These are phyloP conservation scores for Leptocoma aspasia DNA, from an alignment of 2,113 vertebrate genomes.

Conservation along the genomic window DNA sequence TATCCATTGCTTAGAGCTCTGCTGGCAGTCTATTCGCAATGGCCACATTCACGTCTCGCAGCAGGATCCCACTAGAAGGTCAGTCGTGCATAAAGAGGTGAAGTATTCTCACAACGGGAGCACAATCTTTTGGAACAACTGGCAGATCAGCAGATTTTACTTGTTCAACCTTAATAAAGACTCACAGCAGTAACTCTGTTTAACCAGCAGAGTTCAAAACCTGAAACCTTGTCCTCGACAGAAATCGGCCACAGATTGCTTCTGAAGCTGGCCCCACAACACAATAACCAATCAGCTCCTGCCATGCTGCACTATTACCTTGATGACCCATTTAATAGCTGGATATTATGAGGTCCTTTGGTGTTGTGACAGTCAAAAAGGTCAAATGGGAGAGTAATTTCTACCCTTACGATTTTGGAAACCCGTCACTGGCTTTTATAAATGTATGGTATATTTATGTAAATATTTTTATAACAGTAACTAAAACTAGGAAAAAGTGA, in stretches of 20 bases:
- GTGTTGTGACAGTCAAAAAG: not conserved
- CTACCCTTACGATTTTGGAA: not conserved
- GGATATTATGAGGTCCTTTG: not conserved
- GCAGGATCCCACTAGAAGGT: not conserved
- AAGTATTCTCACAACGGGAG: constrained; percentile 11
- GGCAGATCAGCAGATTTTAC: constrained; percentile 32
- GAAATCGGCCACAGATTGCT: constrained; percentile 18
- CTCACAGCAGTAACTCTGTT: constrained; percentile 36
- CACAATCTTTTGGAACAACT: not conserved
- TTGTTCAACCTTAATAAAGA: constrained; percentile 25
- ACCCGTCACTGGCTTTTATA: not conserved
- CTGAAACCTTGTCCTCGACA: not conserved
- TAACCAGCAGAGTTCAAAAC: constrained; percentile 33
- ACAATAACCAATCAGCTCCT: constrained; percentile 39
- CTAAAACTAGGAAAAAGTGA: not conserved
- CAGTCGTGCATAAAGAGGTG: not conserved
- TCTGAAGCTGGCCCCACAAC: not conserved
- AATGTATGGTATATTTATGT: not conserved
- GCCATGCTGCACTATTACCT: not conserved
- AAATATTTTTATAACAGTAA: not conserved
- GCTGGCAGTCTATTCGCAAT: not conserved
- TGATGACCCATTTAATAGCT: not conserved
- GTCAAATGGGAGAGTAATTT: not conserved
- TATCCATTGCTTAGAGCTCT: not conserved
- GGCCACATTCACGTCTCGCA: not conserved